A percentile compares a stretch with the other conserved stretches of the same genome.
These are phyloP conservation scores for Lithophane socia DNA, from an alignment of 2,888 invertebrate species.

Conservation along the genomic window DNA sequence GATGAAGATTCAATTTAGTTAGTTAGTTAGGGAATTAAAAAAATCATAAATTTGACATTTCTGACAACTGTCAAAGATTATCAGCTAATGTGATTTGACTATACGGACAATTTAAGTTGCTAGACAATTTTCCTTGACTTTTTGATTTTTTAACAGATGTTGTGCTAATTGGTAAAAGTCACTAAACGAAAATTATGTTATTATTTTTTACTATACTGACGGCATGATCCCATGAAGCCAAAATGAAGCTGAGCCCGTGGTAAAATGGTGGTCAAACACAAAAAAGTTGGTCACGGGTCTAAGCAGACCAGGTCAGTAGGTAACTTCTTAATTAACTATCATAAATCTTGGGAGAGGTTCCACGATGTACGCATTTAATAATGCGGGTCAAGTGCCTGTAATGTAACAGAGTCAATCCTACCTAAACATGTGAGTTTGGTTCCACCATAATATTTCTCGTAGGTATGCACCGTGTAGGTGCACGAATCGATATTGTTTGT, in stretches of 20 bases:
- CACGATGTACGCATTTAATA: constrained; percentile 35
- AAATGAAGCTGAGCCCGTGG: background rate
- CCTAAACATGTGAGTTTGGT: too few species aligned
- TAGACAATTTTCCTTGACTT: background rate
- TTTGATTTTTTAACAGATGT: background rate
- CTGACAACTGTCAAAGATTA: background rate
- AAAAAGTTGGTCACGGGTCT: background rate
- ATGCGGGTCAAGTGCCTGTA: background rate
- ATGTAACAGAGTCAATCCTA: background rate
- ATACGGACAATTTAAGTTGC: background rate
- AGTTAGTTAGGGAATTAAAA: background rate
- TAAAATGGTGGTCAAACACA: background rate
- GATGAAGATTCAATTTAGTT: background rate
- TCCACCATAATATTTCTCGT: background rate
- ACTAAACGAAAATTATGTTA: background rate
- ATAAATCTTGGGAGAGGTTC: constrained; percentile 12
- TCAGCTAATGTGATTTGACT: background rate
- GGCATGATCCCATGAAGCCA: too few species aligned
- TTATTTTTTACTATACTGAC: too few species aligned
- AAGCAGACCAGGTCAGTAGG: constrained; percentile 28
- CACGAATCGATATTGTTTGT: background rate
- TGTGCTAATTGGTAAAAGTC: background rate
- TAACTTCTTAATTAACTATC: constrained; percentile 8
- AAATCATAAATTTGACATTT: background rate
- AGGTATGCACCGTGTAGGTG: background rate